phyloP scores from a whole-genome alignment of 92 coral and sea anemone genomes.

The Epizoanthus fatuus region DNA sequence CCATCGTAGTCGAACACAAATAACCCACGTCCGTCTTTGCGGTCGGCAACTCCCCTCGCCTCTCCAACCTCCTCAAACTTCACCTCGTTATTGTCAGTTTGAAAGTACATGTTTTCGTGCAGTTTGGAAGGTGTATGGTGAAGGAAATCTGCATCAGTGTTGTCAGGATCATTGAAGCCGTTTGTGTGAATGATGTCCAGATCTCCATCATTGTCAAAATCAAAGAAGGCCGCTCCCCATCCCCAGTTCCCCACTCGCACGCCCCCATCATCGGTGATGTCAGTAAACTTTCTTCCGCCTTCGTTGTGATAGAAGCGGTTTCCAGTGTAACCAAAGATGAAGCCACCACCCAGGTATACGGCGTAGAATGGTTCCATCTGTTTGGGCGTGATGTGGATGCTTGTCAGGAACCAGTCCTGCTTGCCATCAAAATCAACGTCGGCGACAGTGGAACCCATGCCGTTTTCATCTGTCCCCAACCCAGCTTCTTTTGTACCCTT shows the following conservation, averaged over 20 bases:
- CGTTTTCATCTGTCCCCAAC: slow-evolving; percentile 96
- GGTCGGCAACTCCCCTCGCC: slow-evolving; percentile 83
- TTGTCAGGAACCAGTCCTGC: slow-evolving; percentile 97
- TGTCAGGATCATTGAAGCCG: slow-evolving; percentile 97
- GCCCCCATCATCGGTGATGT: slow-evolving; percentile 87
- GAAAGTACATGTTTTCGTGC: slow-evolving; percentile 83
- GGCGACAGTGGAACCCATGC: slow-evolving; percentile 97
- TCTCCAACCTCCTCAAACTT: slow-evolving; percentile 87
- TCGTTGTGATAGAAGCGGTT: slow-evolving; percentile 86
- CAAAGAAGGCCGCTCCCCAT: slow-evolving; percentile 98
- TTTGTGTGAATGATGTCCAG: slow-evolving; percentile 95
- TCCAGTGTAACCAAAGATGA: slow-evolving; percentile 96
- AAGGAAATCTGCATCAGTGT: slow-evolving; percentile 96
- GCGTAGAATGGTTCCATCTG: slow-evolving; percentile 96
- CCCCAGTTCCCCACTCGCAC: slow-evolving; percentile 96
- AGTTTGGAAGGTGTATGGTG: slow-evolving; percentile 93
- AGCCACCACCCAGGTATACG: slow-evolving; percentile 94
- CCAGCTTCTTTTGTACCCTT: slow-evolving; percentile 85
- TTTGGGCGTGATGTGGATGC: slow-evolving; percentile 91
- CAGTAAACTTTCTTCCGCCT: slow-evolving; percentile 92
- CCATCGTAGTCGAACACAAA: slow-evolving; percentile 96
- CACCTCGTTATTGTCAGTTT: slow-evolving; percentile 71
- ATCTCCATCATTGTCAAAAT: slow-evolving; percentile 98
- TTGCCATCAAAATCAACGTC: slow-evolving; percentile 94
- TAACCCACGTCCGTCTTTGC: slow-evolving; percentile 92